Base-by-base conservation (phyloP, 2,113 vertebrate species). In the Sapajus apella region DNA sequence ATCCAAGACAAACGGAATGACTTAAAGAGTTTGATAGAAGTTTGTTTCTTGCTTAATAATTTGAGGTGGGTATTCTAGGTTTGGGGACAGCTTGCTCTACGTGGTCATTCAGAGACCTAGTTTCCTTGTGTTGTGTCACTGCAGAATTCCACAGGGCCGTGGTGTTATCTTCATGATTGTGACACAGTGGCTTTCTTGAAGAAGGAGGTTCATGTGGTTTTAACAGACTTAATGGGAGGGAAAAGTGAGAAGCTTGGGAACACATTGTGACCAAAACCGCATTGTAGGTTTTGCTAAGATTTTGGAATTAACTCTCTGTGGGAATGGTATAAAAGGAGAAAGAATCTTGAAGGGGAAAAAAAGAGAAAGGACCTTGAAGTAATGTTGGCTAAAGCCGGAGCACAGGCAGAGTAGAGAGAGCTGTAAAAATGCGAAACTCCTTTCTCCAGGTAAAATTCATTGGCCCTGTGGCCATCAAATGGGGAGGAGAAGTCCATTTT, bases 191-290 rank as follows among this genome's bases (percentile, higher is more conserved):
- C 52, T 86, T 86, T 82, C 50, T 84, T 13, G 20, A 88, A 7
- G 11, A 77, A 82, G 27, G 14, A 56, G 55, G 30, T 90, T 87
- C 25, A 3, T 8, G 23, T 20, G 37, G 76, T 76, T 66, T 70
- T 55, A 91, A 35, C 27, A 11, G 27, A 64, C 61, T 70, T 37
- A 45, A 45, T 14, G 45, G 43, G 18, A 13, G 2, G 25, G 2
- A 79, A 2, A 2, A 9, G 2, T 10, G 58, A 43, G 45, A 66
- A 45, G 4, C 25, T 47, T 27, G 2, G 40, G n/a, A 7, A 0
- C 18, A 37, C 12, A 66, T 64, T 16, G 12, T 6, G n/a, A 58
- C 52, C 52, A 52, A 52, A 52, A 52, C 52, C 52, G 18, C 18
- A 58, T 47, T 58, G 52, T 3, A 43, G 23, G 13, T 13, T 45